phyloP scores from a whole-genome alignment of 2,797 vertebrate species.

The Squalus acanthias region DNA sequence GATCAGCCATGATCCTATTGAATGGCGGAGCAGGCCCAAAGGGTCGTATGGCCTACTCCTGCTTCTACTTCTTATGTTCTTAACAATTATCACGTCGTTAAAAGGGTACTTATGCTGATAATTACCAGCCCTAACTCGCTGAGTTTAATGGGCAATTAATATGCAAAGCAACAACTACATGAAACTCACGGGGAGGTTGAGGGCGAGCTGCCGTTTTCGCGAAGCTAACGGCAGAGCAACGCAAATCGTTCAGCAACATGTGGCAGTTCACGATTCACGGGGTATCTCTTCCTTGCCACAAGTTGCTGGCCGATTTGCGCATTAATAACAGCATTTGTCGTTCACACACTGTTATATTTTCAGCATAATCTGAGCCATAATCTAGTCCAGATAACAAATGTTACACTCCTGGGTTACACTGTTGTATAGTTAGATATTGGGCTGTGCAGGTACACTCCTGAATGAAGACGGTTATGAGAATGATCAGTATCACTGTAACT shows the following conservation, averaged over 20 bases:
- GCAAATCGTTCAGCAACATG: neutral
- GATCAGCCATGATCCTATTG: too few species aligned
- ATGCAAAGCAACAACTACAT: neutral
- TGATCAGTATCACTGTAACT: neutral
- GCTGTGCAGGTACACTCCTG: neutral
- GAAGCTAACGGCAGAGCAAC: neutral
- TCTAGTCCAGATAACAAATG: neutral
- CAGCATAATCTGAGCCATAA: neutral
- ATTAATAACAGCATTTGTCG: neutral
- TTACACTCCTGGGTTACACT: neutral
- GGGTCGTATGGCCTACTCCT: too few species aligned
- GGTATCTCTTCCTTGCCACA: neutral
- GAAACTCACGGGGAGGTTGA: neutral
- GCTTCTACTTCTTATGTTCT: too few species aligned
- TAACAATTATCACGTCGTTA: neutral
- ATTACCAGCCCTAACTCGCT: neutral
- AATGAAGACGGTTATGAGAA: neutral
- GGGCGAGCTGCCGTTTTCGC: neutral
- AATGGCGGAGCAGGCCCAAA: too few species aligned
- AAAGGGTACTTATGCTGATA: neutral
- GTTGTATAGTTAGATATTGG: neutral
- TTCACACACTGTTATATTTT: neutral
- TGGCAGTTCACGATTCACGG: neutral
- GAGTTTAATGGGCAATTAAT: neutral
- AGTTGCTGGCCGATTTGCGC: neutral